Percentiles rank a stretch among this genome's conserved stretches.
Evolutionary conservation across 2,888 invertebrate species (phyloP).

Genomic region (Drosophila rellima): DNA sequence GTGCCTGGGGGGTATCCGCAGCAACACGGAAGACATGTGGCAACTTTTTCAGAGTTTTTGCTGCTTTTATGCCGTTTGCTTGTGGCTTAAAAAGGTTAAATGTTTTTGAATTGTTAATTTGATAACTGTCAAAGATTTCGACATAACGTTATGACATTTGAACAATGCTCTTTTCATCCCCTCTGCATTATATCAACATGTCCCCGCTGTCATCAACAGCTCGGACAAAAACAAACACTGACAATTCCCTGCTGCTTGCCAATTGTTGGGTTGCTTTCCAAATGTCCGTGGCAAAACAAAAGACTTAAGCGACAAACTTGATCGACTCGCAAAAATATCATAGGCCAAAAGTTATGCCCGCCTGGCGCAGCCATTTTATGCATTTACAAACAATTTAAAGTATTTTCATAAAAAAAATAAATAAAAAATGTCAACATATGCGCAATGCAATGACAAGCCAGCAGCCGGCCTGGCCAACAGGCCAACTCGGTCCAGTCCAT

Average conservation of each 20-base stretch:
- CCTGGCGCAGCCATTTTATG: slow-evolving; percentile 55
- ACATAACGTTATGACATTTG: slow-evolving; percentile 65
- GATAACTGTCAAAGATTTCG: slow-evolving; percentile 57
- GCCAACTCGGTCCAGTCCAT: slow-evolving; percentile 30
- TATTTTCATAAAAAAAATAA: slow-evolving; percentile 59
- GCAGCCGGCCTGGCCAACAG: slow-evolving; percentile 37
- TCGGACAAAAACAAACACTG: slow-evolving; percentile 3
- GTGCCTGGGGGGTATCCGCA: slow-evolving; percentile 47
- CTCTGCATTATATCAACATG: slow-evolving; percentile 25
- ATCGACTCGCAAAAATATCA: slow-evolving; percentile 54
- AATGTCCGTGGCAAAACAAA: slow-evolving; percentile 48
- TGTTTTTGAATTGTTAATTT: slow-evolving; percentile 70
- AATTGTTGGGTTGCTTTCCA: slow-evolving; percentile 49
- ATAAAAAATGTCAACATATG: slow-evolving; percentile 74
- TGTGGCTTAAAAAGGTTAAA: slow-evolving; percentile 57
- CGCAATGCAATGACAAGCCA: slow-evolving; percentile 70
- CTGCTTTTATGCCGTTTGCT: slow-evolving; percentile 7
- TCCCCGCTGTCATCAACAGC: slow-evolving; percentile 17
- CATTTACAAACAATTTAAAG: slow-evolving; percentile 73
- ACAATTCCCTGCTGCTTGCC: slow-evolving; percentile 25
- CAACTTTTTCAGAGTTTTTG: slow-evolving; percentile 19
- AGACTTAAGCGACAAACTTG: slow-evolving; percentile 58
- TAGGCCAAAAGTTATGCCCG: slow-evolving; percentile 49
- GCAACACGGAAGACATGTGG: slow-evolving; percentile 37
- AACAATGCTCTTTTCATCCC: slow-evolving; percentile 61